Evolutionary conservation across 2,888 invertebrate species (phyloP), one percentile per base, ranked within the genome.

Genomic region (Agrochola circellaris): DNA sequence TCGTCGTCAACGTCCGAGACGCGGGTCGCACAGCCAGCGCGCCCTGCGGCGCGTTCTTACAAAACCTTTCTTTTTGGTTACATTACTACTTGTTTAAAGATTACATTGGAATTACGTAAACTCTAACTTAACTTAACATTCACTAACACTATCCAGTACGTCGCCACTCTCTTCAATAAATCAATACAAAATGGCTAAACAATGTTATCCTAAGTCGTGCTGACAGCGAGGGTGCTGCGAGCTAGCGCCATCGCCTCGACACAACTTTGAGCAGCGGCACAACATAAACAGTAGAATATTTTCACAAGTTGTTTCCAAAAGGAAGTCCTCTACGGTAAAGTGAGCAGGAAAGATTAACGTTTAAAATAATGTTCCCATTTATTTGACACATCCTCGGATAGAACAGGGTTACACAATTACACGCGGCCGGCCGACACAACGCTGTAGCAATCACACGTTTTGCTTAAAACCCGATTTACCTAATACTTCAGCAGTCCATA

Each of bases 11-110:
- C 87, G 81, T 86, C 88, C 85, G 82, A 86, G 83, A 79, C 81
- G 88, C 89, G 83, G 83, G 76, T 73, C 86, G 87, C 89, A 80
- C 87, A 87, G 88, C 88, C 87, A 83, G 80, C 83, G 75, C 87
- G 80, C 75, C 34, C 69, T 72, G 82, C 77, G 84, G 81, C 75
- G 83, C 87, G 71, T 84, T 77, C 88, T 88, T 89, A 91, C 91
- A 88, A 91, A 90, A 89, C 88, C 87, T 89, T 82, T 84, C 74
- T 87, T 85, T 89, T 91, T 92, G 91, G 92, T 92, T 91, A 90
- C 89, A 89, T 89, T 90, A 89, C 87, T 82, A 80, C 81, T 87
- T 67, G 69, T 82, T 88, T 88, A 87, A 86, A 86, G 89, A 89
- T 90, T 88, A 88, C 81, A 88, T 85, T 88, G 88, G 91, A 90